A percentile compares a stretch with the other conserved stretches of the same genome.
Evolutionary conservation across 2,797 vertebrate genomes (phyloP).

Genomic region (Arremon brunneinucha): DNA sequence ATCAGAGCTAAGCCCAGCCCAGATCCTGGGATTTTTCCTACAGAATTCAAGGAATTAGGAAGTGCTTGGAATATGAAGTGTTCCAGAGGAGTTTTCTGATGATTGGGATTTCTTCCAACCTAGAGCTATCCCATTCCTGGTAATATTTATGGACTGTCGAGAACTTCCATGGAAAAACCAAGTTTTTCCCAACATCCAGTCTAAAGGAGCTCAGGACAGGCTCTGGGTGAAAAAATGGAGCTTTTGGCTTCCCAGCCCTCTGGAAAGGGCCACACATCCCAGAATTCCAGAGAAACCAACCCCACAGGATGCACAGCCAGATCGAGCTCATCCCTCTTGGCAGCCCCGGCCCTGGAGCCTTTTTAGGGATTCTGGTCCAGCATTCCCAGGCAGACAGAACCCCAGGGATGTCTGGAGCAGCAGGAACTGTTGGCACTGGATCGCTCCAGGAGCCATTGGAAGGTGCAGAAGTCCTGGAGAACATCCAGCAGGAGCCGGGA

Average conservation of each 20-base stretch:
- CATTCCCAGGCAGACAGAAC: background rate
- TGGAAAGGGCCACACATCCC: background rate
- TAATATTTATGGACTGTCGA: background rate
- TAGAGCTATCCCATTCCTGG: background rate
- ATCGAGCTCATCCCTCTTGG: background rate
- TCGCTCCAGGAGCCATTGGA: background rate
- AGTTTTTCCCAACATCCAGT: background rate
- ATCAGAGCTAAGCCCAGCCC: background rate
- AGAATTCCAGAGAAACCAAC: background rate
- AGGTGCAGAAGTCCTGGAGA: background rate
- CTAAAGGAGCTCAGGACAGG: background rate
- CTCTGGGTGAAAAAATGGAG: background rate
- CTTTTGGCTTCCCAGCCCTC: background rate
- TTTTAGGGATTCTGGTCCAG: conserved; percentile 3
- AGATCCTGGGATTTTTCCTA: background rate
- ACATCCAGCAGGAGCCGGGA: background rate
- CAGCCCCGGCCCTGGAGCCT: background rate
- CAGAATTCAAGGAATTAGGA: background rate
- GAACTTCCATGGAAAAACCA: background rate
- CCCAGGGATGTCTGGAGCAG: background rate
- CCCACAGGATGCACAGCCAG: accelerated
- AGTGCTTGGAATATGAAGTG: background rate
- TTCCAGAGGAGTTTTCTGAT: background rate
- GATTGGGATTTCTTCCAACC: background rate
- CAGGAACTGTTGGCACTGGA: background rate